phyloP scores from a whole-genome alignment of 1,140 invertebrate genomes.

The Drosophila pseudoobscura region DNA sequence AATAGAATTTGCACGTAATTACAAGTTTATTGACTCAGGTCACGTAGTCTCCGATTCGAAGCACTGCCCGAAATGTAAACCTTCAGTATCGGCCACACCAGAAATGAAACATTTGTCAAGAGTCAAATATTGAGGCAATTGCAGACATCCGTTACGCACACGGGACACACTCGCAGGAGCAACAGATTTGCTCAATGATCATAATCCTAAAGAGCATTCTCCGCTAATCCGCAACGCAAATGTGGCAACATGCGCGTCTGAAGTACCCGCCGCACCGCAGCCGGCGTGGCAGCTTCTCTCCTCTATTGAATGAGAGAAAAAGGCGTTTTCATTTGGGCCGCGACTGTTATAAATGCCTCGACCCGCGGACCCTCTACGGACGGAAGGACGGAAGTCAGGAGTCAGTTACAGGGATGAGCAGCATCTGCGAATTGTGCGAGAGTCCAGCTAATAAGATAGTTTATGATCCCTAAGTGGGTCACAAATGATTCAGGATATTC shows the following conservation, averaged over 20 bases:
- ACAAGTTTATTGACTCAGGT: constrained; percentile 75
- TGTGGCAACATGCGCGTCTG: constrained; percentile 81
- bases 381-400: constrained; percentile 14
- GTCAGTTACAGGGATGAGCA: constrained; percentile 17
- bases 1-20: constrained; percentile 70
- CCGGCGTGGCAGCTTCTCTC: neutral
- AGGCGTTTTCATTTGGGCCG: constrained; percentile 35
- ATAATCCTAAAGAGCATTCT: constrained; percentile 77
- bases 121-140: constrained; percentile 42
- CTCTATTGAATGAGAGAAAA: neutral
- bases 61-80: constrained; percentile 14
- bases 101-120: constrained; percentile 73
- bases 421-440: constrained; percentile 8
- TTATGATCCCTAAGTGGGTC: constrained; percentile 69
- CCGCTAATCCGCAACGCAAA: constrained; percentile 83
- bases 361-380: neutral
- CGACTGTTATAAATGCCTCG: constrained; percentile 36
- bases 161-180: constrained; percentile 62
- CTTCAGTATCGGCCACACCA: neutral
- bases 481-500: constrained; percentile 50
- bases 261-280: constrained; percentile 48
- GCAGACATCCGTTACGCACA: constrained; percentile 55
- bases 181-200: constrained; percentile 83
- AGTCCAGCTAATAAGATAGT: constrained; percentile 57
- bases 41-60: constrained; percentile 47